Percentiles rank a stretch among this genome's conserved stretches.
phyloP scores from a whole-genome alignment of 2,113 vertebrate genomes.

The Pimephales promelas region DNA sequence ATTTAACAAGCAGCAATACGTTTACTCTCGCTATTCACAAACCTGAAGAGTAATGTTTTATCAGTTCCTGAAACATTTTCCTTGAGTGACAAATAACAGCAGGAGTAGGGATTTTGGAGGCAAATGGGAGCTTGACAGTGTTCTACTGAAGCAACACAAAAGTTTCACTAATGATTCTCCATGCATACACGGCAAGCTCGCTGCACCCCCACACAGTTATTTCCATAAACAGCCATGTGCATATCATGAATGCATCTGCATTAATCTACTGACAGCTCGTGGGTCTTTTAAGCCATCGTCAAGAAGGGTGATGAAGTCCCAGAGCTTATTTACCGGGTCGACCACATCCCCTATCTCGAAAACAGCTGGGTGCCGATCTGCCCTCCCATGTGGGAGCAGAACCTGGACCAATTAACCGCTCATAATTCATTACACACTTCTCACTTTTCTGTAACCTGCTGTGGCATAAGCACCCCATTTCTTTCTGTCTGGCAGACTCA shows the following conservation, averaged over 20 bases:
- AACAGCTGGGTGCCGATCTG: constrained; percentile 33
- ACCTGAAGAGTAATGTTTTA: constrained; percentile 9
- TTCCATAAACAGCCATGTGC: constrained; percentile 53
- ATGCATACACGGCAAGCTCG: background rate
- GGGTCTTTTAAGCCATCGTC: background rate
- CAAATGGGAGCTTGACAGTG: constrained; percentile 44
- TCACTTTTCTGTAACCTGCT: constrained; percentile 14
- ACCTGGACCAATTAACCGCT: constrained; percentile 38
- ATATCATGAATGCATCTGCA: constrained; percentile 71
- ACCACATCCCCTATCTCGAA: constrained; percentile 13
- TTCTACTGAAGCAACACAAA: constrained; percentile 35
- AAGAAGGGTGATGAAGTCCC: constrained; percentile 55
- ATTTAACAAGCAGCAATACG: constrained; percentile 23
- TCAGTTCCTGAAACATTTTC: background rate
- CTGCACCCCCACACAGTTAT: constrained; percentile 52
- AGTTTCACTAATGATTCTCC: constrained; percentile 56
- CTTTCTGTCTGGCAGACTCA: constrained; percentile 2
- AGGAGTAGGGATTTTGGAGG: constrained; percentile 3
- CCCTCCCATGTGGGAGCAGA: constrained; percentile 11
- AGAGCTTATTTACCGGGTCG: constrained; percentile 58
- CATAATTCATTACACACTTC: constrained; percentile 41
- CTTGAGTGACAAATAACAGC: constrained; percentile 25
- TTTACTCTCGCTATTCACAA: constrained; percentile 30
- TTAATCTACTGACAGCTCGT: constrained; percentile 57
- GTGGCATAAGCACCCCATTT: constrained; percentile 27